phyloP scores from a whole-genome alignment of 2,113 vertebrate species.

The Pedetes capensis region DNA sequence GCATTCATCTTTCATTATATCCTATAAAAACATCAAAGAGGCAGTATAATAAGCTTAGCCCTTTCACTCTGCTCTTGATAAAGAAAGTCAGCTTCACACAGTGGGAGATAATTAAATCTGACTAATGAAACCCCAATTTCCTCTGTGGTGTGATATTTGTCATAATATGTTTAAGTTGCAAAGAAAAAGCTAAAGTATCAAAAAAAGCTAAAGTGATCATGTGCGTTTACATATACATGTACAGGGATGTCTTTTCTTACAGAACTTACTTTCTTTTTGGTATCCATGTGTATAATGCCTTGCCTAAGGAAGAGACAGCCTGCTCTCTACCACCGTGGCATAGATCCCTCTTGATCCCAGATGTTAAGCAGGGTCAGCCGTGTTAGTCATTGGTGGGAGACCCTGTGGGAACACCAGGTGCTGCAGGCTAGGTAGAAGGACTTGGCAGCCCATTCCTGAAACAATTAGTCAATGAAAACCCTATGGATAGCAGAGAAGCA shows the following conservation, averaged over 20 bases:
- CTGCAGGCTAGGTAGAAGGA: too few relatives aligned
- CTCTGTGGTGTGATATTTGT: constrained; percentile 72
- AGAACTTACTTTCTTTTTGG: neutral
- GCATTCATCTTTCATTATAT: constrained; percentile 93
- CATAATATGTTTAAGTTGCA: constrained; percentile 72
- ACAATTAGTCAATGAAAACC: too few relatives aligned
- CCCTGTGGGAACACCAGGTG: too few relatives aligned
- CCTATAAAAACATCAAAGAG: constrained; percentile 88
- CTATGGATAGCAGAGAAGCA: too few relatives aligned
- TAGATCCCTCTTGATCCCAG: too few relatives aligned
- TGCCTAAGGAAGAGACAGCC: too few relatives aligned
- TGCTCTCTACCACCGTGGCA: too few relatives aligned
- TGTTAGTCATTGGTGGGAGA: too few relatives aligned
- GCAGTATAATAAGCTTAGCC: constrained; percentile 73
- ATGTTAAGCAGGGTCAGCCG: too few relatives aligned
- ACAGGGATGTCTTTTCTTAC: too few relatives aligned
- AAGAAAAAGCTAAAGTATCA: constrained; percentile 71
- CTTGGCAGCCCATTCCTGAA: too few relatives aligned
- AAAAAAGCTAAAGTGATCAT: neutral
- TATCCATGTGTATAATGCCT: neutral
- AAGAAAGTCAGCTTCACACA: constrained; percentile 76
- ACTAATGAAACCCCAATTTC: constrained; percentile 78
- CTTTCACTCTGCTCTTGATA: constrained; percentile 75
- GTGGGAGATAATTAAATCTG: constrained; percentile 76
- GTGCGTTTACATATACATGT: neutral